Evolutionary conservation across 1,140 invertebrate species (phyloP), one percentile per base, ranked within the genome.

Genomic region (Whitmania pigra): DNA sequence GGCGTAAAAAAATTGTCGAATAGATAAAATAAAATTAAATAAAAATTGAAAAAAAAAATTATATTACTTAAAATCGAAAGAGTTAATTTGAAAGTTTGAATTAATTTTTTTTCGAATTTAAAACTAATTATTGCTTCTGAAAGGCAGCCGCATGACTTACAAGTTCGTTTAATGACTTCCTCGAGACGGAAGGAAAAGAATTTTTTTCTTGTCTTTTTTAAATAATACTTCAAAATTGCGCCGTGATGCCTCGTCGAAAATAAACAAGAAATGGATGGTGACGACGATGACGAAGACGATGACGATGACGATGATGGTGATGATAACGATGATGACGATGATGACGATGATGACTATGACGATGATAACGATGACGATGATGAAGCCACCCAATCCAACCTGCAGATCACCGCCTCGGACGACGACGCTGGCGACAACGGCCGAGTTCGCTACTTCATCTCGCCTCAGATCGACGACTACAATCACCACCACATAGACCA

Each of bases 361-460:
- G 57, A 17, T n/a, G 29, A 63, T n/a, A 18, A 63, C 75, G 15
- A 74, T 79, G 18, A 85, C 90, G 0, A 86, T 87, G 76, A 86
- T 91, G 43, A 49, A 1, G 43, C 0, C 43, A 49, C 9, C 15
- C 43, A 49, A 49, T 3, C 31, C 31, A 36, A 36, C 31, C 43
- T 90, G 2, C 85, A 85, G 75, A 88, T 90, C 0, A 83, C 85
- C 49, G 90, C 91, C 0, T 87, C 89, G n/a, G 91, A 93, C 80
- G 84, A 57, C 29, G 73, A 74, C 53, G 71, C 31, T 0, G 73
- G 53, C 25, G 73, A 74, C 18, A 74, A 74, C 67, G 63, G 69
- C 53, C 80, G 85, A 68, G 84, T 94, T 0, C 84, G 82, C n/a
- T 97, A 94, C 79, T 97, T 17, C 92, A 95, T 78, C 92, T 93